Evolutionary conservation across 2,113 vertebrate species (phyloP).

Genomic region (Calonectris borealis): DNA sequence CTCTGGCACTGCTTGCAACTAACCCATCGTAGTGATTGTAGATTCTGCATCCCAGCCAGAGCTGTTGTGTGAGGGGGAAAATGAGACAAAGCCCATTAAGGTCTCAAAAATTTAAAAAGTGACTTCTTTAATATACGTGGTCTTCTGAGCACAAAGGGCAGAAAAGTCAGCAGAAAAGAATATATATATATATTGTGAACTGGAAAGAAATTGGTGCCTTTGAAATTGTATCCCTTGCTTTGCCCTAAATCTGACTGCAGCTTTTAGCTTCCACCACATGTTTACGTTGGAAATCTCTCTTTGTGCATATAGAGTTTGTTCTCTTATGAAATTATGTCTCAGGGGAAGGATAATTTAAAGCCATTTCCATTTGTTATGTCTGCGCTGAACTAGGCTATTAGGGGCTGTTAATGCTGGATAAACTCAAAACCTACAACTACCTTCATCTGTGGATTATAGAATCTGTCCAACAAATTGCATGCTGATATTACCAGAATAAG

Average conservation of each 20-base stretch:
- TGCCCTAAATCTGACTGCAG: conserved; percentile 71
- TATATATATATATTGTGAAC: conserved; percentile 57
- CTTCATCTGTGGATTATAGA: conserved; percentile 76
- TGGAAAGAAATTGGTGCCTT: conserved; percentile 71
- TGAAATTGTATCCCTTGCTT: conserved; percentile 76
- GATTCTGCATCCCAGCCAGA: conserved; percentile 44
- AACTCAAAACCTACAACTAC: conserved; percentile 74
- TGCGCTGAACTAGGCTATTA: conserved; percentile 76
- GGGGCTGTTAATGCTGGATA: conserved; percentile 76
- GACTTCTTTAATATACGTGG: conserved; percentile 54
- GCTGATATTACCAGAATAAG: conserved; percentile 60
- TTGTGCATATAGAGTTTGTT: conserved; percentile 79
- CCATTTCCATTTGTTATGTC: conserved; percentile 84
- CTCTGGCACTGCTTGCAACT: conserved; percentile 22
- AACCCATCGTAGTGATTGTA: background rate
- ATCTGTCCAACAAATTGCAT: conserved; percentile 75
- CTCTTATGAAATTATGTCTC: conserved; percentile 82
- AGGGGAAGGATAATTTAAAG: conserved; percentile 81
- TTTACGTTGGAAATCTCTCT: conserved; percentile 80
- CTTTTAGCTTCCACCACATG: conserved; percentile 77
- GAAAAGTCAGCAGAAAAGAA: conserved; percentile 63
- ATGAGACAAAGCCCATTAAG: conserved; percentile 62
- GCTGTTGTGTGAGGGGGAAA: background rate
- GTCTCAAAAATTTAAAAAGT: conserved; percentile 51
- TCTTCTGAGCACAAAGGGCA: conserved; percentile 62